These are phyloP conservation scores for Pseudococcus viburni DNA, from an alignment of 2,888 invertebrate species.

Conservation along the genomic window DNA sequence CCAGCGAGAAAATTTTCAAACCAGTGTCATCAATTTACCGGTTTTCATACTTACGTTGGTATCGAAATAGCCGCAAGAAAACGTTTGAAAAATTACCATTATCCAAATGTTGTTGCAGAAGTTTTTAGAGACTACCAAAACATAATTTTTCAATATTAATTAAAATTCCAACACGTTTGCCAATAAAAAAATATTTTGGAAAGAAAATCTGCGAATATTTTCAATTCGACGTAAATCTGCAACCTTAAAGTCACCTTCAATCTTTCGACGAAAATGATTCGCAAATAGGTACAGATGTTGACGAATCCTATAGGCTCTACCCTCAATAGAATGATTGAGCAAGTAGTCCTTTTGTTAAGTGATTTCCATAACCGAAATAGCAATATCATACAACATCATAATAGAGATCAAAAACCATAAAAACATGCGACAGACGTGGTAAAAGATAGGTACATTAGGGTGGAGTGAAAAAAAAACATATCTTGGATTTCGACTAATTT, in stretches of 20 bases:
- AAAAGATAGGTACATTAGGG: too few relatives aligned
- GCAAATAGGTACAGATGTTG: neutral
- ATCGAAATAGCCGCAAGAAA: neutral
- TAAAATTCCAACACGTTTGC: neutral
- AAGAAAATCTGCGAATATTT: neutral
- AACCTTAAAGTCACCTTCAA: neutral
- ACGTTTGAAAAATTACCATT: neutral
- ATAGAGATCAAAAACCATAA: too few relatives aligned
- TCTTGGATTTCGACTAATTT: too few relatives aligned
- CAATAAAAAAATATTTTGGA: neutral
- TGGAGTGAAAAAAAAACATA: too few relatives aligned
- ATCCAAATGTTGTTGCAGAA: neutral
- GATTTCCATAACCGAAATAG: too few relatives aligned
- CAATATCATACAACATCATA: too few relatives aligned
- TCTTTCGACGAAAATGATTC: neutral
- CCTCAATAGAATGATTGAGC: too few relatives aligned
- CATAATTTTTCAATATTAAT: neutral
- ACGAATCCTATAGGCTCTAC: too few relatives aligned
- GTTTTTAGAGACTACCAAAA: too few relatives aligned
- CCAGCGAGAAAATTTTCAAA: neutral
- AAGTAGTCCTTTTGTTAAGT: too few relatives aligned
- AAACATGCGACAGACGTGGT: too few relatives aligned
- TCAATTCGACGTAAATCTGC: conserved; percentile 5
- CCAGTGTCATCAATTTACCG: conserved; percentile 6
- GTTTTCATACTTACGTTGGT: neutral